Percentiles rank a stretch among this genome's conserved stretches.
phyloP scores from a whole-genome alignment of 1,140 invertebrate species.

The Drosophila lacertosa region DNA sequence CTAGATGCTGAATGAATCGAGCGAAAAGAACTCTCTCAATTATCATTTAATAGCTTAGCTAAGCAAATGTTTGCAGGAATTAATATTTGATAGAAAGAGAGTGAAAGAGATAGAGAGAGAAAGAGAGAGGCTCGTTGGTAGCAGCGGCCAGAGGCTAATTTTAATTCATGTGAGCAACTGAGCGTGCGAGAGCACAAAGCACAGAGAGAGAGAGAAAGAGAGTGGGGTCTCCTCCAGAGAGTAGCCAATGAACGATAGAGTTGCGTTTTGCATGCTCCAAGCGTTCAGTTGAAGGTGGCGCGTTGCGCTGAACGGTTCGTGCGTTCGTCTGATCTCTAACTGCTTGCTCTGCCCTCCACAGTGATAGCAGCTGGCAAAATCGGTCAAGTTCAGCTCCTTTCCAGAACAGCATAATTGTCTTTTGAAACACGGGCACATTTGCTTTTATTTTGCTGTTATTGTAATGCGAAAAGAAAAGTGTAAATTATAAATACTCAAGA shows the following conservation, averaged over 20 bases:
- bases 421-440: constrained; percentile 3
- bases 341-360: constrained; percentile 12
- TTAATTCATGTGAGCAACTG: constrained; percentile 2
- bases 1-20: constrained; percentile 5
- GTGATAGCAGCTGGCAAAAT: constrained; percentile 52
- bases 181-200: neutral
- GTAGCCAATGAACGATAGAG: constrained; percentile 15
- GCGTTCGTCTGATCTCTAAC: constrained; percentile 10
- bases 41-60: neutral
- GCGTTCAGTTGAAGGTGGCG: constrained; percentile 65
- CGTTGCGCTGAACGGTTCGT: constrained; percentile 62
- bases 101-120: neutral
- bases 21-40: neutral
- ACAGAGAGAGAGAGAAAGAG: too few species aligned
- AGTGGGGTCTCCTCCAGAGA: constrained; percentile 1
- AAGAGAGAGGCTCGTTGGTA: constrained; percentile 8
- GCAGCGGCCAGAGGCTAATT: neutral
- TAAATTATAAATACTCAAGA: constrained; percentile 37
- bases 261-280: constrained; percentile 8
- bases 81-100: neutral
- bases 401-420: constrained; percentile 17
- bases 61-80: neutral
- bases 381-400: constrained; percentile 72
- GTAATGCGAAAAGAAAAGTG: constrained; percentile 39
- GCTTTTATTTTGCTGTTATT: neutral